Evolutionary conservation across 2,113 vertebrate species (phyloP).

Genomic region (Fregata magnificens): DNA sequence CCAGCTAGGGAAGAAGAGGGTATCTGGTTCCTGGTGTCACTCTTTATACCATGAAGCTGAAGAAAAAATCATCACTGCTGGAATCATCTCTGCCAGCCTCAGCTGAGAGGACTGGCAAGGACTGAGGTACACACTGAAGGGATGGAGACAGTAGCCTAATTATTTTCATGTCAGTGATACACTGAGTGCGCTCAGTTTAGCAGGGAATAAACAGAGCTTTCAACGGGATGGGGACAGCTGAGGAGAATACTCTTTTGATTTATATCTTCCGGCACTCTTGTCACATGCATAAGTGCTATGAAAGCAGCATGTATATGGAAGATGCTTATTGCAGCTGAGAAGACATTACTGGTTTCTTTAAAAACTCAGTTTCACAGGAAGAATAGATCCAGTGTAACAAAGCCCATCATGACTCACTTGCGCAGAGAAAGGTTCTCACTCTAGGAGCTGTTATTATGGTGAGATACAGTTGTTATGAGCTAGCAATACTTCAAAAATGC

Average conservation of each 20-base stretch:
- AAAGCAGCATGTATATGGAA: not conserved
- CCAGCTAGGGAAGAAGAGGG: not conserved
- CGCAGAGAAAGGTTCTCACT: not conserved
- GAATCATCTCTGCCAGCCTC: conserved; percentile 24
- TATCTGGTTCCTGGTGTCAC: conserved; percentile 16
- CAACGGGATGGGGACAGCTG: not conserved
- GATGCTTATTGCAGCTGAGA: not conserved
- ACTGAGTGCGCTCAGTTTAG: conserved; percentile 11
- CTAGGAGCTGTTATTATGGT: not conserved
- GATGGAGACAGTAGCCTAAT: conserved; percentile 16
- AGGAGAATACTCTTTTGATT: conserved; percentile 33
- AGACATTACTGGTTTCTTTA: not conserved
- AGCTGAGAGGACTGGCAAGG: conserved; percentile 33
- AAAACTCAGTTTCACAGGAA: not conserved
- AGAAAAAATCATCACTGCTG: not conserved
- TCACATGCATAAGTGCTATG: not conserved
- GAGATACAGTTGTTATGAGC: not conserved
- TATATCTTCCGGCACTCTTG: not conserved
- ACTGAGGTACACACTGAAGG: not conserved
- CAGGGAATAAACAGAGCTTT: conserved; percentile 42
- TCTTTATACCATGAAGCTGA: not conserved
- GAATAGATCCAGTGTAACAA: not conserved
- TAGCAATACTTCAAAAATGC: not conserved
- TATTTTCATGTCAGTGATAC: not conserved
- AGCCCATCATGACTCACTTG: not conserved